Base-by-base conservation (phyloP, 1,140 invertebrate species). In the Polypedilum pembai region DNA sequence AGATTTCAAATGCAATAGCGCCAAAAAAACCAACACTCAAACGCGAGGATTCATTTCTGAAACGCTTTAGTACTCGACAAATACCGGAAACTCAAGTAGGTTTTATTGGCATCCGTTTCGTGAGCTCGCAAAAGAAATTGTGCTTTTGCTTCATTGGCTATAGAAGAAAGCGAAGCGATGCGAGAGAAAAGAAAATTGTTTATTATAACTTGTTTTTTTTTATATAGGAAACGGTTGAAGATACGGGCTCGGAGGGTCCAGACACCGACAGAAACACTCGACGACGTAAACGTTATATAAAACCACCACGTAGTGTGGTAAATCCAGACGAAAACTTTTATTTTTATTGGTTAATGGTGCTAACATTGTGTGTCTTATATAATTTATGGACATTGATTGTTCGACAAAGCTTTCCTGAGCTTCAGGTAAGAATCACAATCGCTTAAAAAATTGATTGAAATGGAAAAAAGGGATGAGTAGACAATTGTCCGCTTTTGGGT, bases 381-480 rank as follows among this genome's bases (percentile, higher is more conserved):
- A 98, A 98, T 83, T 85, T 96, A 24, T 98, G 96, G 96, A 94
- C 95, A 8, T 85, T 95, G 40, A 98, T 98, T 77, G 95, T 96
- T 21, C 86, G 96, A 18, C 93, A 98, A 83, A 96, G 94, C 79
- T 92, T 98, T 82, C 92, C 94, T 21, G 95, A 97, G 80, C 86
- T 97, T 73, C 92, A 94, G 84, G 86, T 88, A 78, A 82, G 79
- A 72, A 17, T 73, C n/a, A 75, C 75, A 74, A 41, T 76, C 18
- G 41, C 0, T 24, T 78, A 73, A 66, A 75, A 73, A 76, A 76
- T 75, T 75, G 74, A 76, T 73, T 75, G 4, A 1, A 73, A 41
- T 15, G 18, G 40, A 12, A 69, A 21, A 74, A 17, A 63, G 41
- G 56, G 18, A 41, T 56, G 24, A 33, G 24, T 33, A 33, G 24